These are phyloP conservation scores for Pygoscelis antarcticus DNA, from an alignment of 2,113 vertebrate species.

Conservation along the genomic window DNA sequence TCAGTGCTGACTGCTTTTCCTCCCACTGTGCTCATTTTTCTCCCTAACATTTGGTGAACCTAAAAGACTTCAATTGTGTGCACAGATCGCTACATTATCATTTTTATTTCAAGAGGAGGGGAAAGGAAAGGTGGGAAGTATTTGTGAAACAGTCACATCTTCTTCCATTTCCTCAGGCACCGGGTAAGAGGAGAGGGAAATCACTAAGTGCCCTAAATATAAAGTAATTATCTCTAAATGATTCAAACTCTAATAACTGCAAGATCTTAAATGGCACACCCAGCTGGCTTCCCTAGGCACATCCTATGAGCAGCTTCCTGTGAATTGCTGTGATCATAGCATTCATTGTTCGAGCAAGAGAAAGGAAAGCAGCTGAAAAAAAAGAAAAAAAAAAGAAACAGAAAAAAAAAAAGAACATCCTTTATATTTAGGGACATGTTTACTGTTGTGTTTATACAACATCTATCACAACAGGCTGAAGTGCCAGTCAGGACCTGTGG, in stretches of 20 bases:
- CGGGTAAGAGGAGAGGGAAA: background rate
- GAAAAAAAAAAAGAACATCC: background rate
- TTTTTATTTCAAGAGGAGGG: background rate
- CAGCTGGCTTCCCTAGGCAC: conserved; percentile 21
- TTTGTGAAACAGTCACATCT: conserved; percentile 17
- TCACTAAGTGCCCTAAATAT: conserved; percentile 26
- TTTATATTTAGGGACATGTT: background rate
- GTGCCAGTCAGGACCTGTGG: background rate
- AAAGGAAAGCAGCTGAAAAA: background rate
- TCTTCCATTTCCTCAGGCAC: conserved; percentile 9
- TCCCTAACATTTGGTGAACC: background rate
- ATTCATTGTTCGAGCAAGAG: background rate
- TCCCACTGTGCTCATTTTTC: conserved; percentile 30
- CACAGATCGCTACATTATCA: background rate
- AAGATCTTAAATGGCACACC: conserved; percentile 45
- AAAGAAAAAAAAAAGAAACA: too few relatives aligned
- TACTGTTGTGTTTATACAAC: background rate
- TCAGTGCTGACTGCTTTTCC: background rate
- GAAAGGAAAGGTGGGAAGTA: conserved; percentile 3
- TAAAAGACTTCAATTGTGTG: background rate
- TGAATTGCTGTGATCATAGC: background rate
- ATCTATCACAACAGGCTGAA: background rate
- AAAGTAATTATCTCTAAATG: conserved; percentile 32
- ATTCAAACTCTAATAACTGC: conserved; percentile 18
- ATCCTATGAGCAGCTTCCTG: conserved; percentile 54